phyloP scores from a whole-genome alignment of 2,113 vertebrate genomes.

The Verasper variegatus region DNA sequence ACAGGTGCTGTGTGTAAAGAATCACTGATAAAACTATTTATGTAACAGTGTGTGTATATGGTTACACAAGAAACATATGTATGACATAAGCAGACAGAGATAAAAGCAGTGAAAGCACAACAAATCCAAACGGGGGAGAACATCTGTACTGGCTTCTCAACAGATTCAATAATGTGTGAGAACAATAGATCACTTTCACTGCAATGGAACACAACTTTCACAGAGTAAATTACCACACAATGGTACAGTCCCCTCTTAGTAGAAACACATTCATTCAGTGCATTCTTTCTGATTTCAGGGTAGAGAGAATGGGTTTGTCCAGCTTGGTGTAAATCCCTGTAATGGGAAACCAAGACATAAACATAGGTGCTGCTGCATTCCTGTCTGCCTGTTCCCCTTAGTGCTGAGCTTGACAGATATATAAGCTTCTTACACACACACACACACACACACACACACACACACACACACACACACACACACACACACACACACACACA shows the following conservation, averaged over 20 bases:
- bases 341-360: slow-evolving; percentile 41
- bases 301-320: slow-evolving; percentile 2
- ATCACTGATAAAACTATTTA: neutral
- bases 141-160: too few relatives aligned
- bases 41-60: neutral
- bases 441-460: neutral
- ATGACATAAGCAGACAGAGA: neutral
- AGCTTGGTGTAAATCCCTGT: slow-evolving; percentile 11
- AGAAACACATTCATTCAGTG: slow-evolving; percentile 2
- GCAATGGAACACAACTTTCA: neutral
- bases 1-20: neutral
- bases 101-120: too few relatives aligned
- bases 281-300: neutral
- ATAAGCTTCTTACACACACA: slow-evolving; percentile 72
- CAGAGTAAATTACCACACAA: neutral
- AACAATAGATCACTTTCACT: slow-evolving; percentile 1
- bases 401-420: slow-evolving; percentile 51
- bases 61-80: neutral
- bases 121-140: too few relatives aligned
- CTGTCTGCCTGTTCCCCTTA: slow-evolving; percentile 40
- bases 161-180: too few relatives aligned
- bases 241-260: neutral
- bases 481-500: neutral
- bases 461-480: slow-evolving; percentile 10
- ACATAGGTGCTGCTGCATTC: slow-evolving; percentile 42